Conservation (phyloP, 1,140 invertebrate genomes). For the Drosophila repletoides region DNA sequence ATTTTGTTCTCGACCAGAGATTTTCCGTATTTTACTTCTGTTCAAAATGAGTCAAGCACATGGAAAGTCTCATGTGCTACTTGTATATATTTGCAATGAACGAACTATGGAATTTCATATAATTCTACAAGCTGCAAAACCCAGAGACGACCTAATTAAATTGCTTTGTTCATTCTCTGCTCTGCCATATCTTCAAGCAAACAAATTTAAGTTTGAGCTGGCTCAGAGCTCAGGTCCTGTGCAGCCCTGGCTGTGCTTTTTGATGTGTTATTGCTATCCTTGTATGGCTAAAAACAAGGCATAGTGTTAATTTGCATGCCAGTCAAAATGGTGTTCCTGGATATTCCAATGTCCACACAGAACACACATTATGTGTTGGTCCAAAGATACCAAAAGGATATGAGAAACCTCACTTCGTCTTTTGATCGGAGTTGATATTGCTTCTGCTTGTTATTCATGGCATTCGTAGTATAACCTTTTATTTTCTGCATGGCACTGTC, state of each 20-base stretch:
- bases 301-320: constrained; percentile 61
- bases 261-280: too few species aligned
- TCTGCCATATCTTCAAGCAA: background rate
- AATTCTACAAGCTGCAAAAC: background rate
- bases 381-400: background rate
- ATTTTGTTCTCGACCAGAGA: background rate
- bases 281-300: too few species aligned
- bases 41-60: background rate
- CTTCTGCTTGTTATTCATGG: constrained; percentile 67
- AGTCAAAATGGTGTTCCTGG: constrained; percentile 9
- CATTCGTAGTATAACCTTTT: constrained; percentile 69
- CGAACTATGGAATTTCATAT: constrained; percentile 11
- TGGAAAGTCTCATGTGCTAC: background rate
- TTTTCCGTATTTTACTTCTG: constrained; percentile 9
- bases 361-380: constrained; percentile 48
- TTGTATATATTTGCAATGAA: background rate
- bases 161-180: constrained; percentile 9
- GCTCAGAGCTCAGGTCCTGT: background rate
- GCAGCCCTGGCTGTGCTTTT: background rate
- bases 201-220: background rate
- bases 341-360: constrained; percentile 46
- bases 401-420: background rate
- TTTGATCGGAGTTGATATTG: constrained; percentile 16
- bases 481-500: constrained; percentile 28
- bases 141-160: constrained; percentile 8